These are phyloP conservation scores for Anoplopoma fimbria DNA, from an alignment of 2,113 vertebrate species.

Conservation along the genomic window DNA sequence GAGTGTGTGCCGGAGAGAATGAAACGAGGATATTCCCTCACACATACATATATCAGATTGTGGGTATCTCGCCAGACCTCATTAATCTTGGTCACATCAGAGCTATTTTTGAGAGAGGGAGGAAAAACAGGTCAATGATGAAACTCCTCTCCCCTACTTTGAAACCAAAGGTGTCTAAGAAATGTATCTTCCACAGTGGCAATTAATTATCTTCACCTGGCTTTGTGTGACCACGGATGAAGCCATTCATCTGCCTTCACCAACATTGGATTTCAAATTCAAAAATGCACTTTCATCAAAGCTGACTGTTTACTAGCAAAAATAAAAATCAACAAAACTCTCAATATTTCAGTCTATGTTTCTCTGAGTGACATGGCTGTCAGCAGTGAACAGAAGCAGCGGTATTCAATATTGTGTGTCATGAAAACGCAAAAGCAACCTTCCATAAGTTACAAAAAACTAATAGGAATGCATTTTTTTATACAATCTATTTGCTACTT, in stretches of 20 bases:
- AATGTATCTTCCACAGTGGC: conserved; percentile 71
- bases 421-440: neutral
- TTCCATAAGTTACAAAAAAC: conserved; percentile 1
- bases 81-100: conserved; percentile 85
- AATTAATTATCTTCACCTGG: conserved; percentile 81
- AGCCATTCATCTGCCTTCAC: conserved; percentile 77
- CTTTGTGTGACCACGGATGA: conserved; percentile 70
- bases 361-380: conserved; percentile 34
- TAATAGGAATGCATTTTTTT: neutral
- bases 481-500: neutral
- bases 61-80: conserved; percentile 63
- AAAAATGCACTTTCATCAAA: conserved; percentile 81
- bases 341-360: conserved; percentile 39
- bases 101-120: conserved; percentile 83
- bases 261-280: conserved; percentile 48
- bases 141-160: conserved; percentile 72
- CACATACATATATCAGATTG: conserved; percentile 67
- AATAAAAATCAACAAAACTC: conserved; percentile 42
- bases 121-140: conserved; percentile 82
- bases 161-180: conserved; percentile 72
- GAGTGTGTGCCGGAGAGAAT: conserved; percentile 26
- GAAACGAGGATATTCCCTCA: conserved; percentile 72
- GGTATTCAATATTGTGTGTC: neutral
- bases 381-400: conserved; percentile 11
- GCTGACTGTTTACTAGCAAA: conserved; percentile 39